These are phyloP conservation scores for Pyrgilauda ruficollis DNA, from an alignment of 2,113 vertebrate species.

Conservation along the genomic window DNA sequence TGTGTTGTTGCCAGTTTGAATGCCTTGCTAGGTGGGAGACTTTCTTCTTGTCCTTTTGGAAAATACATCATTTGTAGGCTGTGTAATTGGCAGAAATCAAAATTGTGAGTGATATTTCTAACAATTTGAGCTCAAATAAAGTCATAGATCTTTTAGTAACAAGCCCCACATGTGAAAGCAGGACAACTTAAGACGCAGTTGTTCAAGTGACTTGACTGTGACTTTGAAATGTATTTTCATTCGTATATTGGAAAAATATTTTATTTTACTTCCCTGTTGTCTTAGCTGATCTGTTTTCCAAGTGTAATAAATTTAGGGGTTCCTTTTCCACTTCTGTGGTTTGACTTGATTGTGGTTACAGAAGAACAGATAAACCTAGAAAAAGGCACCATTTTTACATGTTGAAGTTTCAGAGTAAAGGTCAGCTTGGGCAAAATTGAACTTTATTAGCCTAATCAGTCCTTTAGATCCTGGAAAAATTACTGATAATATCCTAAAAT, in stretches of 20 bases:
- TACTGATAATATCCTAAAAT: not conserved
- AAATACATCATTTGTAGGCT: not conserved
- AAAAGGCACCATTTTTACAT: not conserved
- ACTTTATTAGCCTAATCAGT: not conserved
- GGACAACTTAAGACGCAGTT: not conserved
- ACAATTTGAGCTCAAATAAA: not conserved
- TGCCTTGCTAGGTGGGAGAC: not conserved
- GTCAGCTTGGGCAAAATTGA: not conserved
- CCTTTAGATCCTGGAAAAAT: not conserved
- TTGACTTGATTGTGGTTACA: not conserved
- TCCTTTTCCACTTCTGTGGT: not conserved
- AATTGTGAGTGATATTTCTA: not conserved
- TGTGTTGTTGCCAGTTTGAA: not conserved
- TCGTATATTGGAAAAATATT: not conserved
- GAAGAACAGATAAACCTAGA: not conserved
- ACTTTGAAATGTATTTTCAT: not conserved
- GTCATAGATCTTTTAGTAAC: not conserved
- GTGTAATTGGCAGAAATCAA: not conserved
- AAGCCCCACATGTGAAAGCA: not conserved
- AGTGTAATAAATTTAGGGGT: not conserved
- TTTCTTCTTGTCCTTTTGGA: not conserved
- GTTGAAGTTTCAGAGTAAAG: not conserved
- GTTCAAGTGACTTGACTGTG: not conserved
- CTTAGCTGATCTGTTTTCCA: not conserved
- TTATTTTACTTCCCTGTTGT: not conserved